phyloP scores from a whole-genome alignment of 1,140 invertebrate species.

The Pemphigus obesinymphae region DNA sequence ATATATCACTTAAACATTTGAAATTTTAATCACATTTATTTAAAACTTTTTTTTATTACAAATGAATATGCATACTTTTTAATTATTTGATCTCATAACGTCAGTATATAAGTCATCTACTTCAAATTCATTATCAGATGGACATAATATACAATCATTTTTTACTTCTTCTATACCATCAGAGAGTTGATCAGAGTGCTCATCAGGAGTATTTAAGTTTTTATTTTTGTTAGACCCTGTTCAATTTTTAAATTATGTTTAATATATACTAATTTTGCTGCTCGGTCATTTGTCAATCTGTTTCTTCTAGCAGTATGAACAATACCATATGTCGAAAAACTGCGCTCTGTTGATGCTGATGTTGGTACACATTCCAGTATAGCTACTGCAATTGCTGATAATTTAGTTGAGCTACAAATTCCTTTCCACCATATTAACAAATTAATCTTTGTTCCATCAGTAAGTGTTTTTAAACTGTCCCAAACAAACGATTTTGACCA shows the following conservation, averaged over 20 bases:
- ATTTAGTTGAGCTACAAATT: not conserved
- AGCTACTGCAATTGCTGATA: not conserved
- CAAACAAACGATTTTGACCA: not conserved
- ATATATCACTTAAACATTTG: no score
- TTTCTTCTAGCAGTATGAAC: not conserved
- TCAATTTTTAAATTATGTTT: not conserved
- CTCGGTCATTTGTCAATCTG: not conserved
- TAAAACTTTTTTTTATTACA: no score
- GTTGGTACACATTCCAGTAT: not conserved
- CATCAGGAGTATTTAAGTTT: not conserved
- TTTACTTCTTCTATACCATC: not conserved
- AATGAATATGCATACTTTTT: no score
- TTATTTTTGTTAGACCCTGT: not conserved
- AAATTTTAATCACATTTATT: no score
- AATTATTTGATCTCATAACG: no score
- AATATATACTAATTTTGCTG: not conserved
- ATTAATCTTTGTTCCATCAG: not conserved
- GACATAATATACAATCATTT: not conserved
- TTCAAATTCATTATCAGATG: not conserved
- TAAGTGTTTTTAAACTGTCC: not conserved
- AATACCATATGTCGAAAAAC: not conserved
- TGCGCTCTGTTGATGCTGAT: not conserved
- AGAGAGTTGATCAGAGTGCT: no score
- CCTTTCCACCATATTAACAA: not conserved
- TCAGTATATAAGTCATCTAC: no score